These are phyloP conservation scores for Chondrilla cf. caribensis DNA, from an alignment of 37 sponge, comb jelly and placozoan species.

Conservation along the genomic window DNA sequence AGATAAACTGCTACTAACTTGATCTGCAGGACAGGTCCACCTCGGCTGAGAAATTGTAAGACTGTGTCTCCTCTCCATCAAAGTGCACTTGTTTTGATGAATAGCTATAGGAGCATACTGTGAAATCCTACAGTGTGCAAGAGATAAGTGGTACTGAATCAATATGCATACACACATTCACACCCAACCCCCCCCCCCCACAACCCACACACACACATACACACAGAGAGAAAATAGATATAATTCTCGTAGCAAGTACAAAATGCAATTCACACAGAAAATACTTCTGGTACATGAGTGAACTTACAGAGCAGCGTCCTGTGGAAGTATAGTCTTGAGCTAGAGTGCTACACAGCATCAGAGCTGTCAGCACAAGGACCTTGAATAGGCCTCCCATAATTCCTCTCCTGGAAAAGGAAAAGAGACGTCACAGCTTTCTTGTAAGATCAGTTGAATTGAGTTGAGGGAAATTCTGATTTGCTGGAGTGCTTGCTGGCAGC, in stretches of 20 bases:
- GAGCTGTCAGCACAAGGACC: too few species aligned
- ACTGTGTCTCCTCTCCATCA: conserved; percentile 4
- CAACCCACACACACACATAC: too few species aligned
- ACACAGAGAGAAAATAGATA: too few species aligned
- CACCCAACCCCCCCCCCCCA: too few species aligned
- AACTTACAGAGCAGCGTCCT: not conserved
- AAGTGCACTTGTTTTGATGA: conserved; percentile 9
- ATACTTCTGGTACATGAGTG: not conserved
- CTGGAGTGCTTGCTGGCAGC: too few species aligned
- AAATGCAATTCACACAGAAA: not conserved
- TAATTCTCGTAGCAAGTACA: not conserved
- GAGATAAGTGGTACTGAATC: not conserved
- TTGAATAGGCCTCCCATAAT: too few species aligned
- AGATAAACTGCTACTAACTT: not conserved
- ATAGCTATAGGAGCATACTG: conserved; percentile 20
- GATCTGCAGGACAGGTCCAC: conserved; percentile 22
- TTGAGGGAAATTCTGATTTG: too few species aligned
- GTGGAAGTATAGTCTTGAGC: not conserved
- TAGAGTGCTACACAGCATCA: too few species aligned
- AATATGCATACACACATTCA: not conserved
- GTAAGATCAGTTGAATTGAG: too few species aligned
- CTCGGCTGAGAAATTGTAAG: not conserved
- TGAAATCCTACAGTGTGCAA: not conserved
- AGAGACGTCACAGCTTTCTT: too few species aligned
- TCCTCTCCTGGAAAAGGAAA: too few species aligned